A percentile compares a stretch with the other conserved stretches of the same genome.
These are phyloP conservation scores for Agrypnia vestita DNA, from an alignment of 1,140 invertebrate genomes.

Conservation along the genomic window DNA sequence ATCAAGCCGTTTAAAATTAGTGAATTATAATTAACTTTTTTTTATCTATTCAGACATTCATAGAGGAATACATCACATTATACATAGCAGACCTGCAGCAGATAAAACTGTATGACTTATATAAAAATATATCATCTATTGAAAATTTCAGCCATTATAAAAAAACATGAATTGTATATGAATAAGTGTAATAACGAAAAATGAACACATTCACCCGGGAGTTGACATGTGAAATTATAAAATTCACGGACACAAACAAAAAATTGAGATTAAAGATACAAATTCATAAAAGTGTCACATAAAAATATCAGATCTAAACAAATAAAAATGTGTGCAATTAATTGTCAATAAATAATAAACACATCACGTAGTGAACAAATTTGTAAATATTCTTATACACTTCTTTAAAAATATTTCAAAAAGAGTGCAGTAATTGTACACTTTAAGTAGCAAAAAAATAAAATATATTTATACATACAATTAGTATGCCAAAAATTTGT, in stretches of 20 bases:
- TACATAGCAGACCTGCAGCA: background rate
- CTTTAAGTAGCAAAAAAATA: conserved; percentile 43
- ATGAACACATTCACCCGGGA: background rate
- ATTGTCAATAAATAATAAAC: conserved; percentile 32
- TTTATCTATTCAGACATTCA: conserved; percentile 5
- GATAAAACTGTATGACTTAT: conserved; percentile 19
- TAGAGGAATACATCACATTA: background rate
- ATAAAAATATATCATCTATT: conserved; percentile 25
- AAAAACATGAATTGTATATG: background rate
- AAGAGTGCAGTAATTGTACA: conserved; percentile 23
- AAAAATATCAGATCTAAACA: conserved; percentile 29
- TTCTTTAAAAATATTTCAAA: conserved; percentile 16
- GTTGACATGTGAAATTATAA: conserved; percentile 30
- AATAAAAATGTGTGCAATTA: conserved; percentile 24
- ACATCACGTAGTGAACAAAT: conserved; percentile 9
- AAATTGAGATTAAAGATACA: background rate
- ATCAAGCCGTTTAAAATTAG: too few species aligned
- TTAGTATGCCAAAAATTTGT: conserved; percentile 42
- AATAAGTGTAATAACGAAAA: background rate
- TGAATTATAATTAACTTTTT: too few species aligned
- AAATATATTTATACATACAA: conserved; percentile 36
- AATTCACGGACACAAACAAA: conserved; percentile 10
- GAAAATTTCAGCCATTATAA: conserved; percentile 7
- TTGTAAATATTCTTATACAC: background rate
- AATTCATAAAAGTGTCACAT: background rate